Evolutionary conservation across 2,888 invertebrate genomes (phyloP).

Genomic region (Eristalis intricaria): DNA sequence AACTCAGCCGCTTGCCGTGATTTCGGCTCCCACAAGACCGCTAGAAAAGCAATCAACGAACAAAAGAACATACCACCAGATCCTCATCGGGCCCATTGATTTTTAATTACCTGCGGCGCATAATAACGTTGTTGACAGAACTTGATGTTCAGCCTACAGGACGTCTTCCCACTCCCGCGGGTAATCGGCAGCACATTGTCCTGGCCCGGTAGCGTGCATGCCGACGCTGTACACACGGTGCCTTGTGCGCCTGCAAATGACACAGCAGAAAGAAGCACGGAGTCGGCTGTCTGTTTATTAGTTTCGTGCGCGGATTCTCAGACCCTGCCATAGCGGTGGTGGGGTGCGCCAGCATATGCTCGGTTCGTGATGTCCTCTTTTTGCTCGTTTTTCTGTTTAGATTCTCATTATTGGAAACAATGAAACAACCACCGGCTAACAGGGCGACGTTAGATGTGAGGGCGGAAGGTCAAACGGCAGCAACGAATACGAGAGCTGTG

Average conservation of each 20-base stretch:
- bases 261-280: conserved; percentile 57
- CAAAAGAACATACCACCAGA: conserved; percentile 13
- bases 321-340: background rate
- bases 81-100: conserved; percentile 52
- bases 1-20: background rate
- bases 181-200: background rate
- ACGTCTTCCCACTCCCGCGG: conserved; percentile 3
- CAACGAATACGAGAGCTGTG: conserved; percentile 10
- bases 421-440: conserved; percentile 52
- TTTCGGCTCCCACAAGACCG: conserved; percentile 6
- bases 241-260: conserved; percentile 64
- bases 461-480: conserved; percentile 11
- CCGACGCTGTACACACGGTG: conserved; percentile 44
- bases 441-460: conserved; percentile 21
- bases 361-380: conserved; percentile 23
- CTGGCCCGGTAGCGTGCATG: conserved; percentile 33
- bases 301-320: conserved; percentile 46
- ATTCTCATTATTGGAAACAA: conserved; percentile 71
- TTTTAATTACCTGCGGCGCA: conserved; percentile 63
- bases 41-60: conserved; percentile 53
- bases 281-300: conserved; percentile 63
- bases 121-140: conserved; percentile 56
- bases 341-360: conserved; percentile 27
- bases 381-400: conserved; percentile 50
- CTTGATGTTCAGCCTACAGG: conserved; percentile 60